Conservation (phyloP, 1,140 invertebrate genomes). For the Pollicipes pollicipes region DNA sequence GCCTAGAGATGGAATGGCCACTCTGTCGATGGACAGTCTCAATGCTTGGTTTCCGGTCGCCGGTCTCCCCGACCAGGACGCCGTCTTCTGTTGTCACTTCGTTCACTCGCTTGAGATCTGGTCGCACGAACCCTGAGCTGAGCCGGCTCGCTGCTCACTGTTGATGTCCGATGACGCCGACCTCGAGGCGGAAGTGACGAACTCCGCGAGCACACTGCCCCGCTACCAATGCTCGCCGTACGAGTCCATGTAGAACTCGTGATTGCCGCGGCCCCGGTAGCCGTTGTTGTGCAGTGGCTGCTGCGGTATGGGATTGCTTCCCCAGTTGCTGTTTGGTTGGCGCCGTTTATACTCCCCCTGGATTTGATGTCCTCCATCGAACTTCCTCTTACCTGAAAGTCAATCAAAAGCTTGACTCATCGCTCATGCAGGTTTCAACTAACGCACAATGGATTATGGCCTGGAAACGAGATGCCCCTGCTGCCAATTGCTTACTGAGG, state of each 20-base stretch:
- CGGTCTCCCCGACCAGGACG: not conserved
- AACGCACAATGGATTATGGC: too few relatives aligned
- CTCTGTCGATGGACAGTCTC: not conserved
- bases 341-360: conserved; percentile 84
- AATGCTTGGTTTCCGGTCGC: not conserved
- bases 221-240: not conserved
- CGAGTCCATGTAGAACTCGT: not conserved
- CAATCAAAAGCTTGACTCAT: too few relatives aligned
- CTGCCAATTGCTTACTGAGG: too few relatives aligned
- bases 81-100: not conserved
- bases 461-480: too few relatives aligned
- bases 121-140: not conserved
- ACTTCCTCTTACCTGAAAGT: conserved; percentile 81
- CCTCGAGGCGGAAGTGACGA: not conserved
- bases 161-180: too few relatives aligned
- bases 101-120: not conserved
- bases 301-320: conserved; percentile 35
- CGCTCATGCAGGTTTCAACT: too few relatives aligned
- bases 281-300: conserved; percentile 39
- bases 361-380: conserved; percentile 85
- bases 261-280: not conserved
- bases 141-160: not conserved
- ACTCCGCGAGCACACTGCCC: too few relatives aligned
- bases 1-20: not conserved
- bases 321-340: conserved; percentile 44